These are phyloP conservation scores for Galbula dea DNA, from an alignment of 2,113 vertebrate genomes.

Conservation along the genomic window DNA sequence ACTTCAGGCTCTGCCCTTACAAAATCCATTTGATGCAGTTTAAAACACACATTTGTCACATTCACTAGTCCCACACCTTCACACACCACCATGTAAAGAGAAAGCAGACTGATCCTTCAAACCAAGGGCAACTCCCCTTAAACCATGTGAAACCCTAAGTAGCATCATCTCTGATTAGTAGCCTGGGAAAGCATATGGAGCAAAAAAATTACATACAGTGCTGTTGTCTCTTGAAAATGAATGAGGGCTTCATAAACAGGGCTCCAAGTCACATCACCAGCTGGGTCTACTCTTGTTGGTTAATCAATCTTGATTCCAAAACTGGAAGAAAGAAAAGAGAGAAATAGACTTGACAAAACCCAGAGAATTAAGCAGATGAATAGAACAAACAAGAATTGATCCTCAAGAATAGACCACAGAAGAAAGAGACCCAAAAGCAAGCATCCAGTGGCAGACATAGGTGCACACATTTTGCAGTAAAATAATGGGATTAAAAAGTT, in stretches of 20 bases:
- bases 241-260: not conserved
- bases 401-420: not conserved
- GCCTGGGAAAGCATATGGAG: not conserved
- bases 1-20: too few relatives aligned
- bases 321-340: constrained; percentile 35
- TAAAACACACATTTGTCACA: not conserved
- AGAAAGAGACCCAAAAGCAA: constrained; percentile 23
- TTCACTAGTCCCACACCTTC: not conserved
- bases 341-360: constrained; percentile 31
- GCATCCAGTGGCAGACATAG: not conserved
- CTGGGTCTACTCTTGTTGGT: not conserved
- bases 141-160: not conserved
- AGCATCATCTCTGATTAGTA: not conserved
- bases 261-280: constrained; percentile 44
- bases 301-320: constrained; percentile 52
- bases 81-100: not conserved
- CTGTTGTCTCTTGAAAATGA: not conserved
- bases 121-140: not conserved
- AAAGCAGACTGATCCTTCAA: not conserved
- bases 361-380: constrained; percentile 51
- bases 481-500: not conserved
- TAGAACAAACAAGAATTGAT: constrained; percentile 20
- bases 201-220: constrained; percentile 22
- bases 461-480: not conserved
- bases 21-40: not conserved